Percentiles rank a stretch among this genome's conserved stretches.
phyloP scores from a whole-genome alignment of 2,797 vertebrate species.

The Austrolebias charrua region DNA sequence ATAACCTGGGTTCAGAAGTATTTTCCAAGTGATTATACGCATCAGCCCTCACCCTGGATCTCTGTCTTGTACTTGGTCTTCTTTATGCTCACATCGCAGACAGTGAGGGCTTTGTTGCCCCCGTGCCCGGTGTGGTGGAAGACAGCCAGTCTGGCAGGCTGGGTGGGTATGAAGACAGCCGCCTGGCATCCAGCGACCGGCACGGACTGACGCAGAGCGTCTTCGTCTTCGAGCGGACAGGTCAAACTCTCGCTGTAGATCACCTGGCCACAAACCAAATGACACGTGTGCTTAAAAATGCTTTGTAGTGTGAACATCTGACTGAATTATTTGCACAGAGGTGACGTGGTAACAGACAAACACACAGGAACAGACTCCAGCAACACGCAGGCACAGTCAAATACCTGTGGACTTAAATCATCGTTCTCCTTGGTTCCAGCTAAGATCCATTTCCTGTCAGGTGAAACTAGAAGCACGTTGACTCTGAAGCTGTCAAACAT shows the following conservation, averaged over 20 bases:
- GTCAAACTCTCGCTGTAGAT: slow-evolving; percentile 69
- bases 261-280: slow-evolving; percentile 58
- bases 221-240: slow-evolving; percentile 65
- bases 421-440: slow-evolving; percentile 57
- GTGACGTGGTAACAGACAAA: slow-evolving; percentile 14
- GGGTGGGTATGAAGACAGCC: slow-evolving; percentile 76
- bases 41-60: slow-evolving; percentile 64
- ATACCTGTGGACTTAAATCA: slow-evolving; percentile 75
- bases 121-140: slow-evolving; percentile 32
- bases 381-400: slow-evolving; percentile 25
- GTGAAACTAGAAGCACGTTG: slow-evolving; percentile 73
- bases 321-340: slow-evolving; percentile 4
- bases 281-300: background rate
- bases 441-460: slow-evolving; percentile 73
- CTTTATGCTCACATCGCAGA: slow-evolving; percentile 70
- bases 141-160: slow-evolving; percentile 73
- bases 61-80: slow-evolving; percentile 71
- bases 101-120: slow-evolving; percentile 61
- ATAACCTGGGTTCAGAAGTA: slow-evolving; percentile 1
- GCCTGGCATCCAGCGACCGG: slow-evolving; percentile 56
- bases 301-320: slow-evolving; percentile 1
- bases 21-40: slow-evolving; percentile 15
- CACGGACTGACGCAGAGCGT: slow-evolving; percentile 61
- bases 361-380: slow-evolving; percentile 10
- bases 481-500: slow-evolving; percentile 66